phyloP scores from a whole-genome alignment of 1,140 invertebrate genomes.

The Trachymyrmex septentrionalis region DNA sequence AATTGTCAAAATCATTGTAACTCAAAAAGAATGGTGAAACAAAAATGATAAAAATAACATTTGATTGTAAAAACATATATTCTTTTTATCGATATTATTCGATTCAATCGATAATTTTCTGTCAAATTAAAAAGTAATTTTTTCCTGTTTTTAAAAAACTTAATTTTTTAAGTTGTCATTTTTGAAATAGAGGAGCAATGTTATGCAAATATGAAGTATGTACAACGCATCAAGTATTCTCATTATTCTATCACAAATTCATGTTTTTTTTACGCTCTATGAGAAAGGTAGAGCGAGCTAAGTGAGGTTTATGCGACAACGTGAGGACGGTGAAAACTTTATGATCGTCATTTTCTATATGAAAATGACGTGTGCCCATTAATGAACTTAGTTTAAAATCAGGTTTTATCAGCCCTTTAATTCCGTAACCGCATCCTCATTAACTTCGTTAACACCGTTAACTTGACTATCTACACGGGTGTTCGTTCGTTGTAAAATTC shows the following conservation, averaged over 20 bases:
- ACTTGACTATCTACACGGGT: slow-evolving; percentile 30
- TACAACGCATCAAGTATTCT: neutral
- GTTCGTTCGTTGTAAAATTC: slow-evolving; percentile 22
- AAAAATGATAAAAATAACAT: too few relatives aligned
- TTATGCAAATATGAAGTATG: neutral
- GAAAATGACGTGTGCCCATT: slow-evolving; percentile 18
- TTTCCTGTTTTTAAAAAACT: too few relatives aligned
- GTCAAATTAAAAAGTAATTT: too few relatives aligned
- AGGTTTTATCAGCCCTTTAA: slow-evolving; percentile 52
- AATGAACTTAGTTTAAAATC: slow-evolving; percentile 67
- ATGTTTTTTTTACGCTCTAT: neutral
- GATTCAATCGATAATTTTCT: too few relatives aligned
- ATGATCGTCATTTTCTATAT: neutral
- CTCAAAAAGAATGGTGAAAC: too few relatives aligned
- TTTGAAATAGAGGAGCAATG: too few relatives aligned
- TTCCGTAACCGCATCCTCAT: slow-evolving; percentile 68
- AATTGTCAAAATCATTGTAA: too few relatives aligned
- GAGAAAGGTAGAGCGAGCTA: neutral
- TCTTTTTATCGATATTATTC: too few relatives aligned
- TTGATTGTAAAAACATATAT: too few relatives aligned
- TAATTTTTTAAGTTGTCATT: too few relatives aligned
- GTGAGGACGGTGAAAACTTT: neutral
- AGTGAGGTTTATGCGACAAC: slow-evolving; percentile 3
- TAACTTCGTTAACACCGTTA: slow-evolving; percentile 71
- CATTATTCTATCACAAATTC: neutral